Conservation (phyloP, 2,888 invertebrate species). For the Volucella bombylans region DNA sequence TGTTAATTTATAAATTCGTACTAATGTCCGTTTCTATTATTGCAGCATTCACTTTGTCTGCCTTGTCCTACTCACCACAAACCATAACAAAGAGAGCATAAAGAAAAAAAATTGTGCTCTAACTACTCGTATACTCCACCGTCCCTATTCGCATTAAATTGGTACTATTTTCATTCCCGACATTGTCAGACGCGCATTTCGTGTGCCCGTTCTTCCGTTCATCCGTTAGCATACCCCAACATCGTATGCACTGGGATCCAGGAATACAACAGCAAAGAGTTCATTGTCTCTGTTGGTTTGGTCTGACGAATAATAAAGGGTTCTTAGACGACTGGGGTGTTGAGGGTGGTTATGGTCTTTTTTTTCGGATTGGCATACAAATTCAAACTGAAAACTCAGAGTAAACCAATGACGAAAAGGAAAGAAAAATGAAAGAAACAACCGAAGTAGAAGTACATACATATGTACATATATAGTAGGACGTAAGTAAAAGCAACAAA, state of each 20-base stretch:
- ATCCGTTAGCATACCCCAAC: slow-evolving; percentile 17
- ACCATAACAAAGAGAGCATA: slow-evolving; percentile 12
- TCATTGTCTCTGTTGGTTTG: slow-evolving; percentile 67
- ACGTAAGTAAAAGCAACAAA: slow-evolving; percentile 46
- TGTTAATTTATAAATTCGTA: slow-evolving; percentile 9
- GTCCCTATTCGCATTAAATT: slow-evolving; percentile 22
- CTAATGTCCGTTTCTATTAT: slow-evolving; percentile 6
- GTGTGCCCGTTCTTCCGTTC: slow-evolving; percentile 53
- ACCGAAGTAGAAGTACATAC: slow-evolving; percentile 10
- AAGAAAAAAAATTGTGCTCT: slow-evolving; percentile 26
- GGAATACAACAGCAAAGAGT: slow-evolving; percentile 57
- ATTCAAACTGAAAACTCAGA: slow-evolving; percentile 10
- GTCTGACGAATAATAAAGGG: slow-evolving; percentile 33
- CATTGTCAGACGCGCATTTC: slow-evolving; percentile 57
- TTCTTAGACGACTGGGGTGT: neutral
- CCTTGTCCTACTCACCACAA: slow-evolving; percentile 26
- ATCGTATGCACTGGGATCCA: slow-evolving; percentile 30
- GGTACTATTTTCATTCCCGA: slow-evolving; percentile 27
- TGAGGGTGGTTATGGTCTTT: slow-evolving; percentile 9
- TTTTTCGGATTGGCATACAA: slow-evolving; percentile 50
- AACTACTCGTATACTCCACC: slow-evolving; percentile 4
- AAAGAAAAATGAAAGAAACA: slow-evolving; percentile 26
- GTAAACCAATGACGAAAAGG: slow-evolving; percentile 3
- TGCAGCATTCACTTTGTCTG: neutral
- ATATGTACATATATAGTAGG: no score